Conservation (phyloP, 2,113 vertebrate species). For the Carassius gibelio region DNA sequence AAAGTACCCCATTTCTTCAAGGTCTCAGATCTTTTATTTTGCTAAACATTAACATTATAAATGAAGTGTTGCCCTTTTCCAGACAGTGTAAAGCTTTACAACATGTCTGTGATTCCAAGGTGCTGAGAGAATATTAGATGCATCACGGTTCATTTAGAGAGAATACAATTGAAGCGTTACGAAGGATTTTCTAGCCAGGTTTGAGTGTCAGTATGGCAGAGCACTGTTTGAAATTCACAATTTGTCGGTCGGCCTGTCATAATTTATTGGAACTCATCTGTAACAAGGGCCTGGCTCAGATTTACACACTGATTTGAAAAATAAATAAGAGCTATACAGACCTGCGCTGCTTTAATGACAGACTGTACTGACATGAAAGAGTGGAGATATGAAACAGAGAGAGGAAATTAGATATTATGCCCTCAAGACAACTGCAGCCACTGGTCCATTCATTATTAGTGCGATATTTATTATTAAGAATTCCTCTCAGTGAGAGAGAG, state of each 20-base stretch:
- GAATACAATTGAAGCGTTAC: background rate
- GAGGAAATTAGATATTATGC: conserved; percentile 99
- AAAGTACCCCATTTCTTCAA: background rate
- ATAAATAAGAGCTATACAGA: conserved; percentile 99
- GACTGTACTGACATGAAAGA: conserved; percentile 98
- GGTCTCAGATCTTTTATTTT: background rate
- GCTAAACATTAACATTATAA: background rate
- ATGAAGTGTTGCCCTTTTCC: background rate
- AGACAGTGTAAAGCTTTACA: background rate
- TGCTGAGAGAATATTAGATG: background rate
- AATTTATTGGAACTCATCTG: conserved; percentile 99
- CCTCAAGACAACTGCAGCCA: conserved; percentile 97
- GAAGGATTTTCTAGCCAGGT: conserved; percentile 20
- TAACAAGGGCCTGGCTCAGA: conserved; percentile 93
- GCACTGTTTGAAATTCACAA: conserved; percentile 88
- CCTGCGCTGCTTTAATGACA: conserved; percentile 99
- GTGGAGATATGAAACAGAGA: conserved; percentile 99
- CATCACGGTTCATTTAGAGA: background rate
- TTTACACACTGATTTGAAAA: conserved; percentile 99
- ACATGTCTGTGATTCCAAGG: background rate
- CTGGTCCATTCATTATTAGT: conserved; percentile 99
- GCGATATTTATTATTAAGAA: conserved; percentile 99
- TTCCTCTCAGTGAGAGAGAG: conserved; percentile 99
- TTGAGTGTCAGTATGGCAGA: conserved; percentile 31
- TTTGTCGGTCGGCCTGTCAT: conserved; percentile 91